Evolutionary conservation across 1,140 invertebrate species (phyloP).

Genomic region (Lasioglossum baleicum): DNA sequence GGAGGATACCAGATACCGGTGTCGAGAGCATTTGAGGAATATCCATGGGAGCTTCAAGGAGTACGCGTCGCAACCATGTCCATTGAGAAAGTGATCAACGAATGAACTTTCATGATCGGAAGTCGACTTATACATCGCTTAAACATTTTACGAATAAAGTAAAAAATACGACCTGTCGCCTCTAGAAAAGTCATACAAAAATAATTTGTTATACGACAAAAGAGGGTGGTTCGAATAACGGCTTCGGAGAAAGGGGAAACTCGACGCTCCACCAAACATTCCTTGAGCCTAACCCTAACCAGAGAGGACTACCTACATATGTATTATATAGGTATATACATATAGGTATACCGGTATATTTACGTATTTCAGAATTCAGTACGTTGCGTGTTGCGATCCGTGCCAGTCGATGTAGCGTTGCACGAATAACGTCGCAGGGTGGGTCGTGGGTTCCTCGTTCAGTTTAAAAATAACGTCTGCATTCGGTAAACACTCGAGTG

Average conservation of each 20-base stretch:
- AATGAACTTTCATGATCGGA: no score
- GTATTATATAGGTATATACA: no score
- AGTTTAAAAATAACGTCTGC: conserved; percentile 5
- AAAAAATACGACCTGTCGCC: neutral
- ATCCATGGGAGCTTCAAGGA: conserved; percentile 60
- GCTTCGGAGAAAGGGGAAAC: neutral
- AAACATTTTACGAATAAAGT: neutral
- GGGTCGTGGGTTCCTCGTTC: neutral
- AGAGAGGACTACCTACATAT: no score
- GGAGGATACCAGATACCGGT: conserved; percentile 46
- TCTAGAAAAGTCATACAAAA: neutral
- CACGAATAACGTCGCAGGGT: neutral
- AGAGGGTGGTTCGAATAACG: neutral
- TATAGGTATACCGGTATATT: no score
- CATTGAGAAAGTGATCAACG: conserved; percentile 48
- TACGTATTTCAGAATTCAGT: no score
- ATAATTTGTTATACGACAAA: neutral
- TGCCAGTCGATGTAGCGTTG: neutral
- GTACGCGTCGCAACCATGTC: conserved; percentile 63
- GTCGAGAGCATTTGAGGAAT: conserved; percentile 51
- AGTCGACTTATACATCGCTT: neutral
- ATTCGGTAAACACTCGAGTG: neutral
- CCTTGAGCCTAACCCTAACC: neutral
- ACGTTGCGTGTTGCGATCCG: no score
- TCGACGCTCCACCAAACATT: neutral